Base-by-base conservation (phyloP, 2,797 vertebrate genomes). In the Lutjanus campechanus region DNA sequence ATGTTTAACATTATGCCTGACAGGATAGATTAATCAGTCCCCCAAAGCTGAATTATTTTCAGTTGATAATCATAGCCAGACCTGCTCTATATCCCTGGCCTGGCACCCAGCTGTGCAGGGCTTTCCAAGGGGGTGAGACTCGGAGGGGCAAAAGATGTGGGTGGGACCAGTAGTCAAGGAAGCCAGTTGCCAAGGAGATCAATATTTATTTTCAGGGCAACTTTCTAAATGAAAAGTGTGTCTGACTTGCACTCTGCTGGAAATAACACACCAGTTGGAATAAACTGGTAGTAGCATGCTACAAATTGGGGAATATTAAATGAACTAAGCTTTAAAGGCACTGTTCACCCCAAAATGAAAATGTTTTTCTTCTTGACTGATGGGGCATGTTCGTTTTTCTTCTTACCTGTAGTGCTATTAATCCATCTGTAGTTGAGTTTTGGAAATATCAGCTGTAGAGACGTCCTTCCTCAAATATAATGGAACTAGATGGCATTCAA, bases 201-300 rank as follows among this genome's bases (percentile, higher is more conserved):
- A 84, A 76, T 90, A 89, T 90, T 90, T 91, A 77, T 82, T 82
- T 87, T 77, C 60, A 19, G 67, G 61, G 83, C 13, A 77, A 79
- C 63, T 83, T 78, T 84, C 46, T 5, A 36, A 36, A 36, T 36
- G 29, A 36, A 36, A 36, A 36, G 29, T 36, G 29, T 36, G 29
- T 36, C 29, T 36, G 29, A 36, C 29, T 36, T 36, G 4, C 29
- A 36, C 29, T 36, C 3, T 36, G 29, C 29, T 36, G 25, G 25
- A 25, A 25, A 81, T 80, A 70, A 61, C 69, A 70, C 47, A 51
- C 36, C 46, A 20, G 20, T 47, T 74, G 19, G 20, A 77, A 16
- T 68, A 81, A 76, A 69, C 56, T 58, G 54, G 36, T 79, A 76
- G 54, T 36, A 67, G 19, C 43, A 54, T 76, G 63, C 62, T 69